Base-by-base conservation (phyloP, 2,797 vertebrate species). In the Hipposideros larvatus region DNA sequence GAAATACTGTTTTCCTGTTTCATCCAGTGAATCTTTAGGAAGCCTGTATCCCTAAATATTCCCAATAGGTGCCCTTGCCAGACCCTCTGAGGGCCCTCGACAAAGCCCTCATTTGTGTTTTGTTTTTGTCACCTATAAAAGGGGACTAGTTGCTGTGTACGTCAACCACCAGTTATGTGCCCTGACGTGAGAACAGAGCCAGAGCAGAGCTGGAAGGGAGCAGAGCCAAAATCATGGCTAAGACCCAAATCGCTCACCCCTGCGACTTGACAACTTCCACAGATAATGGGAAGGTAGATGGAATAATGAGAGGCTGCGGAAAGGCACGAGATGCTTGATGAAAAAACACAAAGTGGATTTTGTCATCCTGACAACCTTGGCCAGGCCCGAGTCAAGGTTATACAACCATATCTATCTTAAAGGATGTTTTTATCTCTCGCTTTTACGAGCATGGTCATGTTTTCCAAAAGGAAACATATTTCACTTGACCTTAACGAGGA, bases 391-490 rank as follows among this genome's bases (percentile, higher is more conserved):
- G 83, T 89, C 48, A 26, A 66, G 79, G 77, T 63, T n/a, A 61
- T 1, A 7, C 19, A n/a, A 1, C 57, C 15, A 0, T 9, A 0
- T 71, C 82, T 88, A 2, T 78, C 96, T 92, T 75, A 55, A 87
- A 88, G 66, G 75, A 68, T 95, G 84, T 88, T 94, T 74, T 78
- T 2, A 1, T 78, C 91, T 97, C 92, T 83, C 85, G 70, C 71
- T 86, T 97, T 96, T 95, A 43, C 92, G 92, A 97, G 55, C 0
- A 46, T 94, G 93, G 59, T 96, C 74, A 65, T 97, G 95, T 92
- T 97, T 96, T 98, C 97, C 91, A 57, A 98, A 98, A 98, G 98
- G 98, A 99, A 98, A 98, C 97, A 97, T 65, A 74, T 98, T 98
- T 98, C 90, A 73, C 90, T 96, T 98, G 97, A 98, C 97, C 97